Conservation (phyloP, 2,113 vertebrate species). For the Chionis minor region DNA sequence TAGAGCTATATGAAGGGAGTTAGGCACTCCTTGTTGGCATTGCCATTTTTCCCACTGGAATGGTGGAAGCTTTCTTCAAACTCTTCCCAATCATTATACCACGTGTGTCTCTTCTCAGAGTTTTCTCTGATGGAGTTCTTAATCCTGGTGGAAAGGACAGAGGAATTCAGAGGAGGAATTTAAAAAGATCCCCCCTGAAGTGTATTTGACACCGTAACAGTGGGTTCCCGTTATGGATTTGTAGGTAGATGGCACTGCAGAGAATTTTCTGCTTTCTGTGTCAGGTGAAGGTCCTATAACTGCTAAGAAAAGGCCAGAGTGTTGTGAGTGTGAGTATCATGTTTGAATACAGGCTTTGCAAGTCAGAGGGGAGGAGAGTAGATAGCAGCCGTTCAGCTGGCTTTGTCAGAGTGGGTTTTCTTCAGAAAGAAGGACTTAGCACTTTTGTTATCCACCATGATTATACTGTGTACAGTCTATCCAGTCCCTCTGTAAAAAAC, state of each 20-base stretch:
- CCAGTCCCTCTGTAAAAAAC: background rate
- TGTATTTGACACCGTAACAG: background rate
- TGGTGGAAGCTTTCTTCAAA: background rate
- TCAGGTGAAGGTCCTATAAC: background rate
- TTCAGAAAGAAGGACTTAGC: background rate
- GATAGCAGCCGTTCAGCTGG: background rate
- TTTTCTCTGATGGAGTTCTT: background rate
- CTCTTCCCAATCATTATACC: background rate
- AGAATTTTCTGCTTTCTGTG: background rate
- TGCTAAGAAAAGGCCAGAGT: background rate
- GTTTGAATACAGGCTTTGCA: background rate
- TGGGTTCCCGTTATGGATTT: background rate
- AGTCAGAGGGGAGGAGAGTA: background rate
- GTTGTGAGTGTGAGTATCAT: background rate
- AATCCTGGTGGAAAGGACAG: background rate
- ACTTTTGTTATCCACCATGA: background rate
- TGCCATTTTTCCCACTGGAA: background rate
- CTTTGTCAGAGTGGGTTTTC: conserved; percentile 15
- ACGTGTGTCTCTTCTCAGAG: background rate
- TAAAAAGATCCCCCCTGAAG: background rate
- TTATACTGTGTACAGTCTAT: background rate
- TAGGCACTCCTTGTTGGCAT: background rate
- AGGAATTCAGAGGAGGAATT: background rate
- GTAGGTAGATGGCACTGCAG: background rate
- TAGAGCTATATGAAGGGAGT: background rate